Evolutionary conservation across 2,113 vertebrate species (phyloP).

Genomic region (Eretmochelys imbricata): DNA sequence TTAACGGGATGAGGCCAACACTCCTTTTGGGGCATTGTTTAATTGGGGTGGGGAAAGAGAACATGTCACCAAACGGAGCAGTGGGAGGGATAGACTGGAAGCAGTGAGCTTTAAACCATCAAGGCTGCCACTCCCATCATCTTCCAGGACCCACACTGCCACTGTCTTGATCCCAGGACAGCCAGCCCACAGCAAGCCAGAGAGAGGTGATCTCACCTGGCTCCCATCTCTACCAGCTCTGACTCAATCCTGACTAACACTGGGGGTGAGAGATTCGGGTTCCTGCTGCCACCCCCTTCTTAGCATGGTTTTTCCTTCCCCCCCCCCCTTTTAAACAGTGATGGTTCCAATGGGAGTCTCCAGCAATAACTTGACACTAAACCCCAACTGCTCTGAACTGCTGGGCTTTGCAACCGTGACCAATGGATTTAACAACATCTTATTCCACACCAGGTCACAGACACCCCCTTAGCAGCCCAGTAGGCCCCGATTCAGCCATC

Average conservation of each 20-base stretch:
- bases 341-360: background rate
- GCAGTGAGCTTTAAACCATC: background rate
- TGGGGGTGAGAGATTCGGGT: background rate
- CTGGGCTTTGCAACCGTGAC: background rate
- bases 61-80: background rate
- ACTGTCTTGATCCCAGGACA: no score
- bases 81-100: background rate
- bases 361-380: background rate
- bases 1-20: background rate
- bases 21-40: background rate
- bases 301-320: background rate
- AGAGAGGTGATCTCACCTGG: background rate
- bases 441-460: background rate
- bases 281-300: background rate
- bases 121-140: background rate
- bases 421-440: background rate
- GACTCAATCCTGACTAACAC: background rate
- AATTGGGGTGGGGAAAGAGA: no score
- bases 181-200: background rate
- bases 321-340: fast-evolving
- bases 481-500: background rate
- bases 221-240: background rate
- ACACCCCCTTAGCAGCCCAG: background rate
- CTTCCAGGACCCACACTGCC: no score
- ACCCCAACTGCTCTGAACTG: background rate